These are phyloP conservation scores for Muscicapa comitata DNA, from an alignment of 2,797 vertebrate genomes.

Conservation along the genomic window DNA sequence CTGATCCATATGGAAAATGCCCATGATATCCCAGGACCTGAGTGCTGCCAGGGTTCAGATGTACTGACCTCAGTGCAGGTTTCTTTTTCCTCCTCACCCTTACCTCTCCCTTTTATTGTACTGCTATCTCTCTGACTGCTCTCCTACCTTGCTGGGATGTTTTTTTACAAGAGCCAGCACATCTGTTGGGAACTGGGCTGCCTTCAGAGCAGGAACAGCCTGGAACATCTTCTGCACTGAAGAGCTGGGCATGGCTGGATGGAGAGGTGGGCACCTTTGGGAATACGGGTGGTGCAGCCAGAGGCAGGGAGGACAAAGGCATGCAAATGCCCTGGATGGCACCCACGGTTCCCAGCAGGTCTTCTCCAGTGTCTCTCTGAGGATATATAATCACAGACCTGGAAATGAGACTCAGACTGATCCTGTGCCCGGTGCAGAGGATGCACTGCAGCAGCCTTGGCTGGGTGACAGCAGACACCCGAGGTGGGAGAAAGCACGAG, in stretches of 20 bases:
- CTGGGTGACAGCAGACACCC: not conserved
- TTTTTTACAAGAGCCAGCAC: not conserved
- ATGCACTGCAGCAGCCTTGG: not conserved
- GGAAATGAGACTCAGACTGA: not conserved
- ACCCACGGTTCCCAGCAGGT: not conserved
- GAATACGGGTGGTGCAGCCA: not conserved
- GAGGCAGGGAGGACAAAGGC: fast-evolving
- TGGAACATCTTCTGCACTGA: not conserved
- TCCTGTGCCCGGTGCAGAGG: not conserved
- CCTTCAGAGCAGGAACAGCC: not conserved
- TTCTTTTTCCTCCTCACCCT: not conserved
- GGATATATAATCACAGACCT: not conserved
- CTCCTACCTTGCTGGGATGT: not conserved
- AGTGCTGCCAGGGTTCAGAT: not conserved
- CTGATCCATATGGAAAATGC: not conserved
- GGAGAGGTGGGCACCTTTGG: not conserved
- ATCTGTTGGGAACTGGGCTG: not conserved
- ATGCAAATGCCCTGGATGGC: not conserved
- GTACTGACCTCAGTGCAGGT: not conserved
- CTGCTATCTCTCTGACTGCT: not conserved
- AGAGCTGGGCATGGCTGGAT: not conserved
- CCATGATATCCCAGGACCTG: fast-evolving
- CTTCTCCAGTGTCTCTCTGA: not conserved
- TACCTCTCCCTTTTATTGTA: not conserved
- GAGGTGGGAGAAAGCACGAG: not conserved